These are phyloP conservation scores for Encarsia formosa DNA, from an alignment of 2,888 invertebrate species.

Conservation along the genomic window DNA sequence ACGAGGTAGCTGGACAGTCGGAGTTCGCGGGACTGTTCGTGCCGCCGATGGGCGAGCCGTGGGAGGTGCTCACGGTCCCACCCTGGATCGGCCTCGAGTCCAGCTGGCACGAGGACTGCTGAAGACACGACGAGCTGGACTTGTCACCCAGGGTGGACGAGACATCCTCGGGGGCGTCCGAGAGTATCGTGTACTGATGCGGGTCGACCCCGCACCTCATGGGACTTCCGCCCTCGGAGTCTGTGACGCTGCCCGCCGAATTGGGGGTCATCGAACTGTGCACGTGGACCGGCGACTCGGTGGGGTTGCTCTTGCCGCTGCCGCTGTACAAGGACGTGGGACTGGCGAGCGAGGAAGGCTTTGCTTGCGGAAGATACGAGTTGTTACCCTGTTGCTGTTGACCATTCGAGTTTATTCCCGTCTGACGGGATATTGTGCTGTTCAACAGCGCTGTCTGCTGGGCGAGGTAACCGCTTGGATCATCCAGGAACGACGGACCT, in stretches of 20 bases:
- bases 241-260: constrained; percentile 38
- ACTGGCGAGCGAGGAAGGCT: constrained; percentile 45
- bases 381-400: constrained; percentile 25
- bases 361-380: constrained; percentile 45
- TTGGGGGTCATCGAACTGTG: constrained; percentile 48
- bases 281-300: constrained; percentile 46
- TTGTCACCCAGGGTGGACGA: constrained; percentile 62
- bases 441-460: constrained; percentile 85
- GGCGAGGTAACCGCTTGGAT: constrained; percentile 85
- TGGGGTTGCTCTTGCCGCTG: constrained; percentile 45
- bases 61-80: constrained; percentile 79
- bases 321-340: constrained; percentile 40
- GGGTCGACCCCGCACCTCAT: constrained; percentile 34
- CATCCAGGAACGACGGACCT: constrained; percentile 81
- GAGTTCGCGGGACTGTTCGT: constrained; percentile 57
- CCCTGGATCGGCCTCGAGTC: constrained; percentile 77
- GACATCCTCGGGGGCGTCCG: constrained; percentile 53
- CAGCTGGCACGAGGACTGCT: constrained; percentile 47
- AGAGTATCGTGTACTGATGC: constrained; percentile 39
- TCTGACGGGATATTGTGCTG: constrained; percentile 72
- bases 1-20: constrained; percentile 48
- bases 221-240: constrained; percentile 40
- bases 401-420: constrained; percentile 50
- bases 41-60: constrained; percentile 65
- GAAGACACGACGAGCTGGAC: constrained; percentile 31